Evolutionary conservation across 2,113 vertebrate species (phyloP).

Genomic region (Dascyllus trimaculatus): DNA sequence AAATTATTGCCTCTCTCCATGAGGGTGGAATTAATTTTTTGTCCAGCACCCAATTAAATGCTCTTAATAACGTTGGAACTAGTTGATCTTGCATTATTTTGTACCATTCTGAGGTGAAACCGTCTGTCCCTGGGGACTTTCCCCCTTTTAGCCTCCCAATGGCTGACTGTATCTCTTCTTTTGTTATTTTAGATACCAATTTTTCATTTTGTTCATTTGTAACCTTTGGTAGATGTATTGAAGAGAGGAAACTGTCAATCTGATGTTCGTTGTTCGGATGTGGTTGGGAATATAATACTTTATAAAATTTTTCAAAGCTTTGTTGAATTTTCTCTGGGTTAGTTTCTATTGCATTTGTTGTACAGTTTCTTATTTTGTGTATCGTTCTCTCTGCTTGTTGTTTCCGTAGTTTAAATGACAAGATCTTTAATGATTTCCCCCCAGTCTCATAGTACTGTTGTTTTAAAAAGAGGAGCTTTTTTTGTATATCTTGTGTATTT

Average conservation of each 20-base stretch:
- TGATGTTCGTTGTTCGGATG: not conserved
- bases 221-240: not conserved
- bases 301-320: no score
- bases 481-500: no score
- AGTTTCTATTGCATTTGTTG: no score
- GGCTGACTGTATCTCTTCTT: not conserved
- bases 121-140: not conserved
- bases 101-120: conserved; percentile 3
- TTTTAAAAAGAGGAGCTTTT: no score
- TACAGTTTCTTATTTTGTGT: no score
- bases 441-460: no score
- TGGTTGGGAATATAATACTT: not conserved
- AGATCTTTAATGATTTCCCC: no score
- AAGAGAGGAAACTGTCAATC: not conserved
- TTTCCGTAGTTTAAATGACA: no score
- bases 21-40: not conserved
- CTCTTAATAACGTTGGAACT: not conserved
- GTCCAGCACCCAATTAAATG: conserved; percentile 19
- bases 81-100: conserved; percentile 10
- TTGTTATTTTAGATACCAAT: not conserved
- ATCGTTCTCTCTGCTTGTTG: no score
- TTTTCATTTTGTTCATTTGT: not conserved
- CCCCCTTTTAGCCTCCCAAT: not conserved
- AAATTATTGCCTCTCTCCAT: not conserved
- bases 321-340: no score